Percentiles rank a stretch among this genome's conserved stretches.
These are phyloP conservation scores for Helicoverpa armigera DNA, from an alignment of 1,140 invertebrate genomes.

Conservation along the genomic window DNA sequence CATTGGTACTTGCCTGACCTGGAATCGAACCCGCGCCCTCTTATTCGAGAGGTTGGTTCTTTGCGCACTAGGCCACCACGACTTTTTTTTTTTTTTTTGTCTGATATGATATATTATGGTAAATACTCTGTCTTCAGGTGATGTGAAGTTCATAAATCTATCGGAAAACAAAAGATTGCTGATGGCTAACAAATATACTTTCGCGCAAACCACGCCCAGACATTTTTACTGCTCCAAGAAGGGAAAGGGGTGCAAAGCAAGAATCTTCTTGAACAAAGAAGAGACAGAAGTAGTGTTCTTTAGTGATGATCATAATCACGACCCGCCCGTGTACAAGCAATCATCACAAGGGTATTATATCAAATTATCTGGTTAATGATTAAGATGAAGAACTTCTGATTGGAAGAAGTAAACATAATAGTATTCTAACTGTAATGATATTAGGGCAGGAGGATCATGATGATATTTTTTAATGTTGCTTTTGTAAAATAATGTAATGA, in stretches of 20 bases:
- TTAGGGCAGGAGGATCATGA: too few species aligned
- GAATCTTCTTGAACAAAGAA: slow-evolving; percentile 59
- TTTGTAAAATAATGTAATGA: too few species aligned
- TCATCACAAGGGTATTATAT: slow-evolving; percentile 34
- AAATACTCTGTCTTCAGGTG: neutral
- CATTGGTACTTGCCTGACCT: too few species aligned
- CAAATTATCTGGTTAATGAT: slow-evolving; percentile 27
- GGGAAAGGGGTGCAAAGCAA: slow-evolving; percentile 66
- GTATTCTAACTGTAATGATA: too few species aligned
- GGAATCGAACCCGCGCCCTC: too few species aligned
- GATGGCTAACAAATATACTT: slow-evolving; percentile 56
- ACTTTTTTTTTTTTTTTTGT: too few species aligned
- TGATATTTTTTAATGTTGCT: too few species aligned
- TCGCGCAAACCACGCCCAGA: slow-evolving; percentile 56
- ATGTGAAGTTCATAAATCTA: slow-evolving; percentile 46
- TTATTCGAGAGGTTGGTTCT: too few species aligned
- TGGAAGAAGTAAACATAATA: too few species aligned
- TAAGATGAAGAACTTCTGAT: too few species aligned
- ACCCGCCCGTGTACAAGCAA: slow-evolving; percentile 59
- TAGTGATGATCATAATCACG: slow-evolving; percentile 62
- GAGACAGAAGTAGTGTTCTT: slow-evolving; percentile 52
- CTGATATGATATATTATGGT: too few species aligned
- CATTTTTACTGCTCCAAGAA: slow-evolving; percentile 75
- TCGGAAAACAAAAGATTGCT: slow-evolving; percentile 45
- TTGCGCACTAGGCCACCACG: too few species aligned